phyloP scores from a whole-genome alignment of 2,113 vertebrate genomes.

The Dasyprocta punctata region DNA sequence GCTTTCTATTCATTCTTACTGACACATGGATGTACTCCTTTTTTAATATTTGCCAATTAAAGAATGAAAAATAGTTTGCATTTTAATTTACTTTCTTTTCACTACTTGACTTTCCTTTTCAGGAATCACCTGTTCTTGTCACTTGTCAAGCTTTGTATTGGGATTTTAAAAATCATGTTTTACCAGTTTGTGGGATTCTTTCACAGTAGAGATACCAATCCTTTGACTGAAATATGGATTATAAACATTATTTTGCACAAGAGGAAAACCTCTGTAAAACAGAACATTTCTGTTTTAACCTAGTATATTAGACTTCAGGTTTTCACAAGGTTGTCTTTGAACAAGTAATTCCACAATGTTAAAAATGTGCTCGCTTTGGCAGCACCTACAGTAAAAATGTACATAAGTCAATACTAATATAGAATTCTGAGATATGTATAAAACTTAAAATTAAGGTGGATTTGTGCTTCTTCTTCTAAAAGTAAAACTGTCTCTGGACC shows the following conservation, averaged over 20 bases:
- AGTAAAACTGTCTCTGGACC: not conserved
- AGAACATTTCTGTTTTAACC: not conserved
- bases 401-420: not conserved
- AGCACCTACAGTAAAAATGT: not conserved
- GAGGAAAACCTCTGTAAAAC: not conserved
- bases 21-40: not conserved
- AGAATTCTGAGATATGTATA: not conserved
- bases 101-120: not conserved
- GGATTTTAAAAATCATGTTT: not conserved
- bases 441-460: not conserved
- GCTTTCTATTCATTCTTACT: not conserved
- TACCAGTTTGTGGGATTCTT: not conserved
- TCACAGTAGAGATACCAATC: not conserved
- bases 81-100: not conserved
- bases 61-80: not conserved
- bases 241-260: conserved; percentile 29
- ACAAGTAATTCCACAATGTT: not conserved
- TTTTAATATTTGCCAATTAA: not conserved
- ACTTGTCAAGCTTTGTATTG: not conserved
- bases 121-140: not conserved
- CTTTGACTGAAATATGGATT: not conserved
- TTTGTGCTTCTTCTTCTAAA: conserved; percentile 15
- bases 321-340: not conserved
- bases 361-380: not conserved
- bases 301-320: not conserved